phyloP scores from a whole-genome alignment of 1,140 invertebrate genomes.

The Liolophura sinensis region DNA sequence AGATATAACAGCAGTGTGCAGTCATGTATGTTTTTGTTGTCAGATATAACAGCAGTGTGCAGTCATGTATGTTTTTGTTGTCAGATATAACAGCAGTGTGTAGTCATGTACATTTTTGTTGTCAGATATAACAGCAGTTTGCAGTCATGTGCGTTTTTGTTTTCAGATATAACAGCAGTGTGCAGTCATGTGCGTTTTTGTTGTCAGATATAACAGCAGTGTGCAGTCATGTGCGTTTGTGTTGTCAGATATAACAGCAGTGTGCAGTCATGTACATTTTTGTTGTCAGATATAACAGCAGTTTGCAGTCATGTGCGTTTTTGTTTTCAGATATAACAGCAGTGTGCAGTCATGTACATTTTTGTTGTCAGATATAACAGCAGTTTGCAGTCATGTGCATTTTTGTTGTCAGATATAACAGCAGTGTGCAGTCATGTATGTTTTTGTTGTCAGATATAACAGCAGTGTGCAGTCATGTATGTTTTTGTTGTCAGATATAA shows the following conservation, averaged over 20 bases:
- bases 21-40: conserved; percentile 17
- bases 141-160: conserved; percentile 56
- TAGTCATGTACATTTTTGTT: conserved; percentile 44
- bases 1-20: conserved; percentile 89
- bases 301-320: conserved; percentile 67
- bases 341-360: conserved; percentile 67
- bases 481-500: conserved; percentile 70
- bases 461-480: conserved; percentile 70
- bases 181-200: conserved; percentile 62
- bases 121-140: conserved; percentile 84
- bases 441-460: conserved; percentile 72
- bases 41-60: conserved; percentile 87
- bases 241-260: conserved; percentile 78
- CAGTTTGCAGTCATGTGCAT: conserved; percentile 69
- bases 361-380: conserved; percentile 74
- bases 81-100: conserved; percentile 87
- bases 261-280: conserved; percentile 65
- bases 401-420: conserved; percentile 72
- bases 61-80: conserved; percentile 40
- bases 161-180: conserved; percentile 81
- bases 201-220: conserved; percentile 81
- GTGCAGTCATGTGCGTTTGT: conserved; percentile 62
- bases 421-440: conserved; percentile 70
- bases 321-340: conserved; percentile 76
- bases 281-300: conserved; percentile 76